Conservation (phyloP, 1,140 invertebrate genomes). For the Tetranychus urticae region DNA sequence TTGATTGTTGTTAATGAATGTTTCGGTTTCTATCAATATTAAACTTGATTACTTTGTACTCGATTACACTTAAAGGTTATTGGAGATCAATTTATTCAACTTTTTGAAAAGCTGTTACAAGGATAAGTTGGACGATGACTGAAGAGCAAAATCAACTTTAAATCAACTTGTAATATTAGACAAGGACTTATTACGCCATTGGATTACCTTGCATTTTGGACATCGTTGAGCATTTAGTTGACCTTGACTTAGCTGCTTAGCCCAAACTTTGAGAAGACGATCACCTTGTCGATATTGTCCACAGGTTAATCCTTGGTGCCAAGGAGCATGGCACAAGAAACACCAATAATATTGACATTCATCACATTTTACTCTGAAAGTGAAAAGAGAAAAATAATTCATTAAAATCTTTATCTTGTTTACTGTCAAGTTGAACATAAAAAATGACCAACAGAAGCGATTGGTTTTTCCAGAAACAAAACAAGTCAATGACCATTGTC, state of each 20-base stretch:
- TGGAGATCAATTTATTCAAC: too few species aligned
- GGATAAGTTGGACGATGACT: not conserved
- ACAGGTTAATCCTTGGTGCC: conserved; percentile 22
- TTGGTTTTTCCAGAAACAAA: not conserved
- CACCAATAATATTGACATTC: conserved; percentile 22
- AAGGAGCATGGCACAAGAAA: conserved; percentile 24
- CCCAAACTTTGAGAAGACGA: conserved; percentile 22
- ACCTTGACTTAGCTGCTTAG: conserved; percentile 19
- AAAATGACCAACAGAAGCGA: not conserved
- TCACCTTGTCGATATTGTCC: conserved; percentile 22
- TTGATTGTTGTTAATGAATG: too few species aligned
- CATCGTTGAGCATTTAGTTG: conserved; percentile 24
- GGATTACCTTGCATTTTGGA: conserved; percentile 24
- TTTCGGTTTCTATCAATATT: too few species aligned
- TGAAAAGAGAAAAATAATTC: not conserved
- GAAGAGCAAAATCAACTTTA: not conserved
- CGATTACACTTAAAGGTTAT: too few species aligned
- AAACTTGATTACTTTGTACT: too few species aligned
- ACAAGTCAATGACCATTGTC: not conserved
- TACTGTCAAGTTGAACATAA: not conserved
- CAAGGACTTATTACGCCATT: too few species aligned
- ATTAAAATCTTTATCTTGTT: not conserved
- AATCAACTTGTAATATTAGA: not conserved
- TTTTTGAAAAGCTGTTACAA: too few species aligned
- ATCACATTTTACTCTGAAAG: conserved; percentile 15